These are phyloP conservation scores for Mythimna lalbum DNA, from an alignment of 2,888 invertebrate genomes.

Conservation along the genomic window DNA sequence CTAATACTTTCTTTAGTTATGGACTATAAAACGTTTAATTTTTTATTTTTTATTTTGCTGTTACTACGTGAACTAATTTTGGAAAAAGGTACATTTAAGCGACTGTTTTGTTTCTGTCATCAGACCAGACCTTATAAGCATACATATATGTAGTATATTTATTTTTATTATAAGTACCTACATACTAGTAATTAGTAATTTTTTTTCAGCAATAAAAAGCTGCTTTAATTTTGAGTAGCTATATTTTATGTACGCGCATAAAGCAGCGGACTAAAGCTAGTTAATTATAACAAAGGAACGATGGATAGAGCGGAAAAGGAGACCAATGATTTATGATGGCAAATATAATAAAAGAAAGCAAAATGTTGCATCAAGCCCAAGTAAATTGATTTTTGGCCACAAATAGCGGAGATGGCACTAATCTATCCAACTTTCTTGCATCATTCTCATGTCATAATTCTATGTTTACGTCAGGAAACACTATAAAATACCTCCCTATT, in stretches of 20 bases:
- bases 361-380: neutral
- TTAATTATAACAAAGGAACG: too few species aligned
- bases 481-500: constrained; percentile 11
- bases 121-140: too few species aligned
- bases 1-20: constrained; percentile 28
- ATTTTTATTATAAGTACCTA: too few species aligned
- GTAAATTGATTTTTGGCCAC: neutral
- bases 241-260: too few species aligned
- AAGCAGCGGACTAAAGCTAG: too few species aligned
- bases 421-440: neutral
- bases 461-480: neutral
- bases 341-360: neutral
- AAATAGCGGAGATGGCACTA: neutral
- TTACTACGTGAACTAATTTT: constrained; percentile 14
- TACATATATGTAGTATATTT: too few species aligned
- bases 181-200: too few species aligned
- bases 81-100: neutral
- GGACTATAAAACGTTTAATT: constrained; percentile 20
- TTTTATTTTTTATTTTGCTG: constrained; percentile 25
- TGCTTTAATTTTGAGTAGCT: too few species aligned
- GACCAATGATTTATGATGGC: neutral
- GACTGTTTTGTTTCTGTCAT: neutral
- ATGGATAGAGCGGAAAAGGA: neutral
- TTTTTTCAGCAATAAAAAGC: too few species aligned
- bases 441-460: constrained; percentile 5